Conservation (phyloP, 35 echinoderm and acorn worm genomes). For the Heliocidaris tuberculata region DNA sequence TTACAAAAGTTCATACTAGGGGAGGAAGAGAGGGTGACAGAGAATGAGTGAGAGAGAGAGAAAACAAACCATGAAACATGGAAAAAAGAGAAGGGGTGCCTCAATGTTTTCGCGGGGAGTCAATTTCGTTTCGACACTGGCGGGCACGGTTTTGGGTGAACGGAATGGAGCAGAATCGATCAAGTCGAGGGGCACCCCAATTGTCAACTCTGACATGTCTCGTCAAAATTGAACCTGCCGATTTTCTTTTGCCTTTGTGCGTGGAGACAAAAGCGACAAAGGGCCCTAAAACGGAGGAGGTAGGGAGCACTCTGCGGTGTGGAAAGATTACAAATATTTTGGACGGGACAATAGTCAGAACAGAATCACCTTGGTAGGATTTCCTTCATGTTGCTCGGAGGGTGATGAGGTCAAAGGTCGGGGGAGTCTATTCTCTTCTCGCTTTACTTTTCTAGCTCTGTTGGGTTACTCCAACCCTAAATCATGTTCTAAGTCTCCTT, state of each 20-base stretch:
- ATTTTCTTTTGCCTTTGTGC: conserved; percentile 16
- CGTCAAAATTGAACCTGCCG: conserved; percentile 22
- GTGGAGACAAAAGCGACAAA: not conserved
- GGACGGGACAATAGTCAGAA: not conserved
- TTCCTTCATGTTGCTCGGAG: not conserved
- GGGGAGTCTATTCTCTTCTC: not conserved
- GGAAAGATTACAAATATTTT: conserved; percentile 32
- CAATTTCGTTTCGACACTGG: conserved; percentile 43
- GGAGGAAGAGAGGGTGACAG: not conserved
- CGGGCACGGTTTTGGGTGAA: conserved; percentile 32
- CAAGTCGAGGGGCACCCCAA: conserved; percentile 1
- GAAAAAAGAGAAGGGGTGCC: not conserved
- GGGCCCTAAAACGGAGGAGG: not conserved
- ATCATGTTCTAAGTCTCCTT: not conserved
- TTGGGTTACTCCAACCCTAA: not conserved
- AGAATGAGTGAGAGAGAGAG: not conserved
- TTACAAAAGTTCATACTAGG: too few species aligned
- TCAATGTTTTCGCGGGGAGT: conserved; percentile 26
- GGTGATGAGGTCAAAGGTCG: not conserved
- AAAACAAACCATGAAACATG: not conserved
- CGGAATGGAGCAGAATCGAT: not conserved
- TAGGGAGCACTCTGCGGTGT: not conserved
- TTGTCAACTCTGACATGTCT: conserved; percentile 24
- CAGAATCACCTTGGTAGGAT: not conserved
- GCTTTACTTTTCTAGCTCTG: not conserved